Base-by-base conservation (phyloP, 2,797 vertebrate species). In the Pteropus rufus region DNA sequence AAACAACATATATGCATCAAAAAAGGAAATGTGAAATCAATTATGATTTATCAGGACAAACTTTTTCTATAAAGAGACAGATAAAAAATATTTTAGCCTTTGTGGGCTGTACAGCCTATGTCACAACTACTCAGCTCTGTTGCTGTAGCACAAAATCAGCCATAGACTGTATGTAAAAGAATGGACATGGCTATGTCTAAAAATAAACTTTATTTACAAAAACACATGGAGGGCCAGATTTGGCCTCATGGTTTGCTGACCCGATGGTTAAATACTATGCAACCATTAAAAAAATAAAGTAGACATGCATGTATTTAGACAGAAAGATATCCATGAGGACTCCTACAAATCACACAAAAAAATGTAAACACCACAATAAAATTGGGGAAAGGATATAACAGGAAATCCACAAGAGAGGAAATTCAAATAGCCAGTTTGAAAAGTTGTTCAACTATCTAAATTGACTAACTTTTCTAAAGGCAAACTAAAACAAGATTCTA, bases 401-500 rank as follows among this genome's bases (percentile, higher is more conserved):
- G 62, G 52, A 12, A 64, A 36, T 64, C 86, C 44, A 49, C 34
- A 87, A 70, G 54, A 58, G 52, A 83, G 67, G 62, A 65, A 75
- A 93, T 70, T 65, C 65, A 91, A 90, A 76, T 7, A 82, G 44
- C 60, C 54, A 31, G 26, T 76, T 72, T 72, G 41, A 77, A 97
- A 96, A 94, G 60, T 56, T 85, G 41, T 18, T 91, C 69, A 56
- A 69, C 46, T 64, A 18, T 49, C 65, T 49, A 92, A 56, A 52
- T 4, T 89, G 58, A 77, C 69, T 75, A 83, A 62, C 4, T 58
- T 94, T 93, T 89, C 70, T 56, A 93, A 95, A 62, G 41, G 52
- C 9, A 89, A 94, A 96, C 34, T 81, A 94, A 94, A 95, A 88
- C 24, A 56, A 94, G 69, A 89, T 89, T 31, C 62, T 34, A 26